Conservation (phyloP, 2,113 vertebrate species). For the Apeltes quadracus region DNA sequence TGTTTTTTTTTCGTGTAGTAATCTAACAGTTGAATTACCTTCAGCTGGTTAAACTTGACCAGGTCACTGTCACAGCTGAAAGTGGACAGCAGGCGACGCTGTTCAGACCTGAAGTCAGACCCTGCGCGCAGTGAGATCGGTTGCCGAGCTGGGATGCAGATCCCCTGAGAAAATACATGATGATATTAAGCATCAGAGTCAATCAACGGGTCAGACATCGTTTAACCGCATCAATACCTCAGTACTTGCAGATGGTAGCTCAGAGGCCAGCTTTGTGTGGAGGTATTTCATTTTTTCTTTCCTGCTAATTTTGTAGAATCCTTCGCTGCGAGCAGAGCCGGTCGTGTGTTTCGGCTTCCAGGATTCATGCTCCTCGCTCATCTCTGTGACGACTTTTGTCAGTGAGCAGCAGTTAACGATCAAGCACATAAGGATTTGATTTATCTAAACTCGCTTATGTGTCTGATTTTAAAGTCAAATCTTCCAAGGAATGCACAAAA, state of each 20-base stretch:
- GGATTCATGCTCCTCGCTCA: conserved; percentile 82
- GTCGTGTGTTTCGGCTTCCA: conserved; percentile 87
- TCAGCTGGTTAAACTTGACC: conserved; percentile 98
- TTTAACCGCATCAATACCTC: conserved; percentile 80
- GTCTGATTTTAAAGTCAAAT: background rate
- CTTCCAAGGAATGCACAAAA: background rate
- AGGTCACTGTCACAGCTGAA: conserved; percentile 97
- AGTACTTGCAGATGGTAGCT: conserved; percentile 83
- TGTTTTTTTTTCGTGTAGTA: background rate
- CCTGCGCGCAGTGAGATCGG: conserved; percentile 88
- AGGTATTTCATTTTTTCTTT: conserved; percentile 95
- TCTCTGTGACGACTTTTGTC: conserved; percentile 85
- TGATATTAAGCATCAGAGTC: background rate
- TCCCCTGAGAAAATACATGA: conserved; percentile 78
- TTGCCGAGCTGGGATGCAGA: conserved; percentile 85
- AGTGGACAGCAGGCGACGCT: conserved; percentile 93
- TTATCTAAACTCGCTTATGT: background rate
- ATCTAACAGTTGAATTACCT: conserved; percentile 78
- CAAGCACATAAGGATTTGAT: background rate
- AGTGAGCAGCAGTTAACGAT: conserved; percentile 88
- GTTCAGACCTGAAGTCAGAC: conserved; percentile 93
- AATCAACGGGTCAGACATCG: background rate
- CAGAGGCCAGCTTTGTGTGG: conserved; percentile 80
- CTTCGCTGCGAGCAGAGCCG: conserved; percentile 92
- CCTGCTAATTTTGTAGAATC: conserved; percentile 95